A percentile compares a stretch with the other conserved stretches of the same genome.
Evolutionary conservation across 2,797 vertebrate genomes (phyloP).

Genomic region (Sebastes trivittatus): DNA sequence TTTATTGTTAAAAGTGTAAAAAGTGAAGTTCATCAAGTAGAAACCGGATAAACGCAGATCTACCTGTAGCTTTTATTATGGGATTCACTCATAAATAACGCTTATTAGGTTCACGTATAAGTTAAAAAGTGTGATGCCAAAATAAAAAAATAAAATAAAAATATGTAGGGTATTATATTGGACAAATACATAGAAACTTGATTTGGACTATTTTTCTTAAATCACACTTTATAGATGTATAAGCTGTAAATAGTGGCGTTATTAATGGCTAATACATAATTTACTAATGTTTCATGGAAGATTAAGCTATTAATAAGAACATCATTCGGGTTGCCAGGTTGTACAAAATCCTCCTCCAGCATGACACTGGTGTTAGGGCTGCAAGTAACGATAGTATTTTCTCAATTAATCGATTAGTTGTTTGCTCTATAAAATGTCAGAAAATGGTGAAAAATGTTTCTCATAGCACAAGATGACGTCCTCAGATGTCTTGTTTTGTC

Average conservation of each 20-base stretch:
- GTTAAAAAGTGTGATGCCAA: background rate
- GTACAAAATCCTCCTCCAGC: background rate
- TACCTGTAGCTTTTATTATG: background rate
- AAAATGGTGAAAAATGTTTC: too few relatives aligned
- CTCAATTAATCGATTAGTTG: too few relatives aligned
- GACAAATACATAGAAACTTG: background rate
- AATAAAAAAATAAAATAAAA: background rate
- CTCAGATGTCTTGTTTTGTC: too few relatives aligned
- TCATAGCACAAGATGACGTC: too few relatives aligned
- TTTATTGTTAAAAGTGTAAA: background rate
- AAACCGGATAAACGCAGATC: slow-evolving; percentile 30
- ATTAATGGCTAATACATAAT: background rate
- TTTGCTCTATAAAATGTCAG: too few relatives aligned
- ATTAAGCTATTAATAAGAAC: background rate
- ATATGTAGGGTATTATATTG: background rate
- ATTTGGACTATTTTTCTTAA: background rate
- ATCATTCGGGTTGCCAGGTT: background rate
- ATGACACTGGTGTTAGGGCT: background rate
- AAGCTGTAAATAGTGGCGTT: background rate
- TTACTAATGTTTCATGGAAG: background rate
- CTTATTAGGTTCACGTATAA: too few relatives aligned
- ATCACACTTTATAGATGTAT: background rate
- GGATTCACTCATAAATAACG: background rate
- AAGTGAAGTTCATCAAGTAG: background rate
- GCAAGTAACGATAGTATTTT: too few relatives aligned